A percentile compares a stretch with the other conserved stretches of the same genome.
These are phyloP conservation scores for Pangasius larnaudii DNA, from an alignment of 2,797 vertebrate species.

Conservation along the genomic window DNA sequence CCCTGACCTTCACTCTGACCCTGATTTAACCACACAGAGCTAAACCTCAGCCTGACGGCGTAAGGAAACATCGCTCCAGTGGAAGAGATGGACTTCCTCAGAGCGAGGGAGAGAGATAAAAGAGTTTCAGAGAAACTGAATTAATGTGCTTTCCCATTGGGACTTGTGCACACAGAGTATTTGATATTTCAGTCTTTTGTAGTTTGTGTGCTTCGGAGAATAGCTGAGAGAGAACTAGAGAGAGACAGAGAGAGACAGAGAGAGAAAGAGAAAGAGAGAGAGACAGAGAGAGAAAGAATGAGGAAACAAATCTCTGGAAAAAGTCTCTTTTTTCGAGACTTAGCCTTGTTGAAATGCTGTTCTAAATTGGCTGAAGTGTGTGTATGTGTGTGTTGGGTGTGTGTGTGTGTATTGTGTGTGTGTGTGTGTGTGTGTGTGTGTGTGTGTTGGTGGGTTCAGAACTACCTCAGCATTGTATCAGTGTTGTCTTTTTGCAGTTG, in stretches of 20 bases:
- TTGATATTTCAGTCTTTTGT: conserved; percentile 22
- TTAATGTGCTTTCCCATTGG: conserved; percentile 6
- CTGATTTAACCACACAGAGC: neutral
- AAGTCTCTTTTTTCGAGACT: neutral
- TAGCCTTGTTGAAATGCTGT: neutral
- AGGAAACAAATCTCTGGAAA: neutral
- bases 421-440: too few species aligned
- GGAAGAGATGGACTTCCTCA: conserved; percentile 5
- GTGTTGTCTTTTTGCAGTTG: neutral
- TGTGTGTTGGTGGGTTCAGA: too few species aligned
- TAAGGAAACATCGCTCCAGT: neutral
- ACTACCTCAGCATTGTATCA: neutral
- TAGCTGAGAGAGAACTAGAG: neutral
- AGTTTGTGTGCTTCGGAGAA: neutral
- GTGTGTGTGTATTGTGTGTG: neutral
- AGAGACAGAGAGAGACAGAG: neutral
- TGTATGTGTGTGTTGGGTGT: too few species aligned
- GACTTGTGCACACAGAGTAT: neutral
- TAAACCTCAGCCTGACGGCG: neutral
- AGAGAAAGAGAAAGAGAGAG: neutral
- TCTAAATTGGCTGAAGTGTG: neutral
- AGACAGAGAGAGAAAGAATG: neutral
- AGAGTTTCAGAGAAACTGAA: neutral
- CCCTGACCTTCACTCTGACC: conserved; percentile 20
- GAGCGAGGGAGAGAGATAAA: neutral